A percentile compares a stretch with the other conserved stretches of the same genome.
These are phyloP conservation scores for Zosterops borbonicus DNA, from an alignment of 2,113 vertebrate genomes.

Conservation along the genomic window DNA sequence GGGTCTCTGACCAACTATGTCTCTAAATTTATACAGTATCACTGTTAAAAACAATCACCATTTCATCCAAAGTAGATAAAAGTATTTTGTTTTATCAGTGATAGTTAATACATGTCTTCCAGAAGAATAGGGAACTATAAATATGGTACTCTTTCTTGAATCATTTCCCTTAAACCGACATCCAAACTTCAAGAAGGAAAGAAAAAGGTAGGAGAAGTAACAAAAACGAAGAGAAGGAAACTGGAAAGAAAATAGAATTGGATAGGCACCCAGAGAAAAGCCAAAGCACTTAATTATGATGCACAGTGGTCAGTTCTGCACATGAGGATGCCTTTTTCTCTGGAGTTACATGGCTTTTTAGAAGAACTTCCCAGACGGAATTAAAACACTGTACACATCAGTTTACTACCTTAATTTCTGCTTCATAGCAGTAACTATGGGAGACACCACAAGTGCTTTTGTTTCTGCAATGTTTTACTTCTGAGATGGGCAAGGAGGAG, in stretches of 20 bases:
- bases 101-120: not conserved
- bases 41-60: not conserved
- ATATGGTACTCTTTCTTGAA: not conserved
- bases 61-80: not conserved
- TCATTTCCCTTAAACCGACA: not conserved
- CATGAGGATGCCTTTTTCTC: not conserved
- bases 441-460: rapidly evolving
- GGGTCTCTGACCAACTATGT: not conserved
- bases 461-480: not conserved
- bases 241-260: not conserved
- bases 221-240: not conserved
- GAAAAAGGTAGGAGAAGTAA: not conserved
- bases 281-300: not conserved
- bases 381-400: not conserved
- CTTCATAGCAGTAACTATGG: not conserved
- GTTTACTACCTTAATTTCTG: not conserved
- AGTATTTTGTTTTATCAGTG: not conserved
- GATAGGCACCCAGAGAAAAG: not conserved
- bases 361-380: not conserved
- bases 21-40: not conserved
- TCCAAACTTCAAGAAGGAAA: not conserved
- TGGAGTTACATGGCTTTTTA: rapidly evolving
- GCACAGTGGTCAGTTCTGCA: not conserved
- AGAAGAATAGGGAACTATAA: not conserved
- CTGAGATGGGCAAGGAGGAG: not conserved